A percentile compares a stretch with the other conserved stretches of the same genome.
Evolutionary conservation across 2,888 invertebrate genomes (phyloP).

Genomic region (Myathropa florea): DNA sequence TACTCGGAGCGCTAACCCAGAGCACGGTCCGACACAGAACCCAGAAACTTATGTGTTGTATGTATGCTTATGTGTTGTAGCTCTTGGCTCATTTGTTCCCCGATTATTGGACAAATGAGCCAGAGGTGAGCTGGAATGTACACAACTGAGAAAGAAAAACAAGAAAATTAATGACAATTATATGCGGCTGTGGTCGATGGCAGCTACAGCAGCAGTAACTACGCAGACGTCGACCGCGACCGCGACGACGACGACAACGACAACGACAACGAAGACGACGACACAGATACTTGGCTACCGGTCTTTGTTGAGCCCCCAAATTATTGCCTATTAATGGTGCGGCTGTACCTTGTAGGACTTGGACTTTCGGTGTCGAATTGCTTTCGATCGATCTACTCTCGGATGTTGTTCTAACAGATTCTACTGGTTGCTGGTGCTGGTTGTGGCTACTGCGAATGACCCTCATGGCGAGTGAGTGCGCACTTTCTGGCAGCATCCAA

Average conservation of each 20-base stretch:
- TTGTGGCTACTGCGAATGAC: slow-evolving; percentile 23
- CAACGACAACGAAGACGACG: slow-evolving; percentile 26
- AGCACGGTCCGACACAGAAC: background rate
- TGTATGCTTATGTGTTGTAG: slow-evolving; percentile 22
- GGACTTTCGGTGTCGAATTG: slow-evolving; percentile 24
- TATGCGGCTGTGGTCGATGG: slow-evolving; percentile 33
- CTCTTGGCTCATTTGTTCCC: slow-evolving; percentile 63
- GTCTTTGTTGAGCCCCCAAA: slow-evolving; percentile 67
- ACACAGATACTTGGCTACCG: slow-evolving; percentile 61
- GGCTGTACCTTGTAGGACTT: slow-evolving; percentile 25
- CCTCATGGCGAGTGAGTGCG: slow-evolving; percentile 36
- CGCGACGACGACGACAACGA: slow-evolving; percentile 19
- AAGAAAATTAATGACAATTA: slow-evolving; percentile 70
- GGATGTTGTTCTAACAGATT: slow-evolving; percentile 4
- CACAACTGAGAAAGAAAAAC: slow-evolving; percentile 54
- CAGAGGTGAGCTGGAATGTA: slow-evolving; percentile 36
- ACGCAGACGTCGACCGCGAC: slow-evolving; percentile 22
- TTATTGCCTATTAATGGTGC: slow-evolving; percentile 69
- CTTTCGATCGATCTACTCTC: slow-evolving; percentile 25
- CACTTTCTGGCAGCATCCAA: slow-evolving; percentile 54
- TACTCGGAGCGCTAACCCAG: background rate
- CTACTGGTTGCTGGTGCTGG: background rate
- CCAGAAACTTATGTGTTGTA: slow-evolving; percentile 22
- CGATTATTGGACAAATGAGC: slow-evolving; percentile 68
- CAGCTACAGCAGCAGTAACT: slow-evolving; percentile 14